Evolutionary conservation across 2,888 invertebrate genomes (phyloP), one percentile per base, ranked within the genome.

Genomic region (Heliconius erato): DNA sequence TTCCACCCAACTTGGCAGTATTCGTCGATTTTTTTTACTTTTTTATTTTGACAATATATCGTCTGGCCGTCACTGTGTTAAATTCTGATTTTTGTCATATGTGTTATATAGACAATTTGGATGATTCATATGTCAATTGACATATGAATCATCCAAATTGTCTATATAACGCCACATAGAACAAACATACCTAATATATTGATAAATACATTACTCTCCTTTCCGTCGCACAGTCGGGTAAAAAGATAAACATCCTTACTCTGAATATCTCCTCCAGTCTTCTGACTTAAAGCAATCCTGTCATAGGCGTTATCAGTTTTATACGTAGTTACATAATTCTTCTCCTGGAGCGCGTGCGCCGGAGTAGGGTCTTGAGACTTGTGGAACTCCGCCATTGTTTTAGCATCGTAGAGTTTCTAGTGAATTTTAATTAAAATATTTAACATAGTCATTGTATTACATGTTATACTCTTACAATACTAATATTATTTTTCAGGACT

Each of bases 381-480:
- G 85, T 94, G 88, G 84, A 89, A 92, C 26, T 89, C 93, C 0
- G 94, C 94, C 93, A 94, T 94, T 4, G 89, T 91, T 81, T 91
- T 88, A 82, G 92, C 92, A 84, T 95, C 90, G 87, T 95, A 95
- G 0, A 93, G 88, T 89, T 95, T 95, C 95, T 95, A 85, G 1
- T 14, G 14, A 74, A 26, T 28, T 69, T 23, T 4, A 69, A 23
- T 23, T 9, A n/a, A 9, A 2, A 9, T n/a, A n/a, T 63, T 63
- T 63, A 63, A 63, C 9, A 63, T 63, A 11, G 1, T 63, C 11
- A 63, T 54, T 63, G n/a, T 40, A 40, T 40, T 35, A 35, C 1
- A 35, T 35, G 35, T 35, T 63, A 63, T 11, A 63, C n/a, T n/a
- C 11, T 63, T 63, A 63, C 63, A 54, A 54, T 54, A 54, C 11